phyloP scores from a whole-genome alignment of 1,140 invertebrate genomes.

The Radopholus similis region DNA sequence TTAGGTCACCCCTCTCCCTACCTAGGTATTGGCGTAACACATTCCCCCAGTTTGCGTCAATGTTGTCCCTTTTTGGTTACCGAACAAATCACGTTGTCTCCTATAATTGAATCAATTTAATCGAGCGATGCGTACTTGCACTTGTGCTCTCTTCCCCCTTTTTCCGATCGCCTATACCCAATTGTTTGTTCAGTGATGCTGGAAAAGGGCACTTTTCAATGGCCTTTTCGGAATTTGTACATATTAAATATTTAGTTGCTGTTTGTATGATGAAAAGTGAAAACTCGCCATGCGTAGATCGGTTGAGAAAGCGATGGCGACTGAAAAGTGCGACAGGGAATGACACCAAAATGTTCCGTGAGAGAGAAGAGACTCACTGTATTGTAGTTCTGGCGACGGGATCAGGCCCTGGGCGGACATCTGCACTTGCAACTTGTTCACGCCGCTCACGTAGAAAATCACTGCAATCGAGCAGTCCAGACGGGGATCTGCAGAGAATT shows the following conservation, averaged over 20 bases:
- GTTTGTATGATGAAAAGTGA: not conserved
- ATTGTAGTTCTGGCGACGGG: not conserved
- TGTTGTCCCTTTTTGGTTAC: not conserved
- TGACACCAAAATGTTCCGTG: not conserved
- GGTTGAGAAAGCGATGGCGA: not conserved
- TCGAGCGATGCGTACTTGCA: too few species aligned
- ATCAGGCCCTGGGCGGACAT: not conserved
- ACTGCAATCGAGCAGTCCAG: not conserved
- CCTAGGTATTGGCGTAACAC: not conserved
- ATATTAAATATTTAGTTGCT: not conserved
- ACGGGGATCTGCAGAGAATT: not conserved
- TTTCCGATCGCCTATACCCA: too few species aligned
- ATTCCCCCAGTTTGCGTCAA: not conserved
- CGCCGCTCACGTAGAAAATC: not conserved
- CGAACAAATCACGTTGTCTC: not conserved
- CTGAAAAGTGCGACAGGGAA: not conserved
- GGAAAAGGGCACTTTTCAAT: too few species aligned
- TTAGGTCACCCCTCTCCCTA: not conserved
- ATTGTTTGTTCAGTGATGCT: too few species aligned
- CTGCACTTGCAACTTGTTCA: not conserved
- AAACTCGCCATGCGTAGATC: not conserved
- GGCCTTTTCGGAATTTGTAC: not conserved
- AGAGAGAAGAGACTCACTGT: not conserved
- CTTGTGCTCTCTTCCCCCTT: too few species aligned
- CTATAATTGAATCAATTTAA: too few species aligned